phyloP scores from a whole-genome alignment of 2,888 invertebrate species.

The Agrenia bidenticulata region DNA sequence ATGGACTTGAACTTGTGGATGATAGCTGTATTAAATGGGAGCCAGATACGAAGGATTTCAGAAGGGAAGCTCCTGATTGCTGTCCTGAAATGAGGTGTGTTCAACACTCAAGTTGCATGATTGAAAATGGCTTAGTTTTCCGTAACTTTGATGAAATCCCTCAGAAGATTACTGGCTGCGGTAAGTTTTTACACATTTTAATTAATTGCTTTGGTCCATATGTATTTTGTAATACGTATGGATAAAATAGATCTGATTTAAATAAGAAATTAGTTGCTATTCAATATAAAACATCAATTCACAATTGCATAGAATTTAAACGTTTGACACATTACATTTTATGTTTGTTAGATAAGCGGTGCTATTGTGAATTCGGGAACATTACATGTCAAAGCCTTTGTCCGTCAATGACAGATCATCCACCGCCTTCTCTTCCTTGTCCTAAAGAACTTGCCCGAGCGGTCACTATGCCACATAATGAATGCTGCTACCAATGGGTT shows the following conservation, averaged over 20 bases:
- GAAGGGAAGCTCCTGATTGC: slow-evolving; percentile 73
- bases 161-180: slow-evolving; percentile 74
- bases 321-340: too few relatives aligned
- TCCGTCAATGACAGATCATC: slow-evolving; percentile 72
- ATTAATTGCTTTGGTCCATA: too few relatives aligned
- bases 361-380: slow-evolving; percentile 84
- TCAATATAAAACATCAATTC: too few relatives aligned
- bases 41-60: slow-evolving; percentile 70
- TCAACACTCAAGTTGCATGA: slow-evolving; percentile 78
- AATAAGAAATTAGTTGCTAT: too few relatives aligned
- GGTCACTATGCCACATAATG: slow-evolving; percentile 71
- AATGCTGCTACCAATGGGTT: slow-evolving; percentile 81
- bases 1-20: slow-evolving; percentile 79
- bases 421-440: slow-evolving; percentile 74
- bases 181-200: too few relatives aligned
- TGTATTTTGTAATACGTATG: too few relatives aligned
- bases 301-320: too few relatives aligned
- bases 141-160: slow-evolving; percentile 83
- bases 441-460: slow-evolving; percentile 65
- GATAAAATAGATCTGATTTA: too few relatives aligned
- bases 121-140: slow-evolving; percentile 66
- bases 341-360: too few relatives aligned
- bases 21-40: slow-evolving; percentile 85
- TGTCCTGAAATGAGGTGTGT: slow-evolving; percentile 78
- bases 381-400: slow-evolving; percentile 81